phyloP scores from a whole-genome alignment of 1,140 invertebrate species.

The Hycleus cichorii region DNA sequence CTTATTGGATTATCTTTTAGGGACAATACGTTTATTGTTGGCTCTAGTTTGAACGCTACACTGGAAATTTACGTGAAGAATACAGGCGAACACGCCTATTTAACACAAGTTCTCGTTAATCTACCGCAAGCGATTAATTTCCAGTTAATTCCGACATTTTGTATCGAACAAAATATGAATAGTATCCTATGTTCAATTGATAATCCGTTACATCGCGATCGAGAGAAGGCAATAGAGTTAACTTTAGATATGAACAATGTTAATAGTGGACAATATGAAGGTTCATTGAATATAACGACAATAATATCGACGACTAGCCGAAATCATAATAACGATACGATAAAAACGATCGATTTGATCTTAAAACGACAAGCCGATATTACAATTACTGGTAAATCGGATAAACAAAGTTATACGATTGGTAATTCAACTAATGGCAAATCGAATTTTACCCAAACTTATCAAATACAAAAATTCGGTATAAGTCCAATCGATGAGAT shows the following conservation, averaged over 20 bases:
- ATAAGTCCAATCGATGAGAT: slow-evolving; percentile 38
- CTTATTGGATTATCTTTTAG: background rate
- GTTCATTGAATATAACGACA: slow-evolving; percentile 27
- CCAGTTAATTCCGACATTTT: slow-evolving; percentile 31
- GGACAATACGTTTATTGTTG: slow-evolving; percentile 36
- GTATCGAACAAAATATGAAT: slow-evolving; percentile 21
- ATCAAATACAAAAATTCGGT: slow-evolving; percentile 42
- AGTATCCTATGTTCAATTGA: slow-evolving; percentile 32
- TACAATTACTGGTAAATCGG: slow-evolving; percentile 38
- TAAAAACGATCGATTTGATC: slow-evolving; percentile 26
- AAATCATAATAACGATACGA: slow-evolving; percentile 25
- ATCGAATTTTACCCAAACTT: slow-evolving; percentile 13
- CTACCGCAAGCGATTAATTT: slow-evolving; percentile 35
- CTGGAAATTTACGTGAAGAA: slow-evolving; percentile 36
- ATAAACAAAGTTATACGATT: slow-evolving; percentile 36
- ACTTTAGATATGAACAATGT: slow-evolving; percentile 38
- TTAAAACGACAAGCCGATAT: slow-evolving; percentile 36
- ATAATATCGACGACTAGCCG: slow-evolving; percentile 9
- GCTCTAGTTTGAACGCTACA: slow-evolving; percentile 31
- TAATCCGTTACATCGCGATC: slow-evolving; percentile 34
- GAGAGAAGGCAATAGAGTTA: slow-evolving; percentile 34
- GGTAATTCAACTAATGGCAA: slow-evolving; percentile 9
- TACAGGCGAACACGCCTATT: slow-evolving; percentile 39
- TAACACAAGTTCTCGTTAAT: slow-evolving; percentile 29
- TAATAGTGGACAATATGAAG: slow-evolving; percentile 28